phyloP scores from a whole-genome alignment of 2,797 vertebrate species.

The Spea hammondii region DNA sequence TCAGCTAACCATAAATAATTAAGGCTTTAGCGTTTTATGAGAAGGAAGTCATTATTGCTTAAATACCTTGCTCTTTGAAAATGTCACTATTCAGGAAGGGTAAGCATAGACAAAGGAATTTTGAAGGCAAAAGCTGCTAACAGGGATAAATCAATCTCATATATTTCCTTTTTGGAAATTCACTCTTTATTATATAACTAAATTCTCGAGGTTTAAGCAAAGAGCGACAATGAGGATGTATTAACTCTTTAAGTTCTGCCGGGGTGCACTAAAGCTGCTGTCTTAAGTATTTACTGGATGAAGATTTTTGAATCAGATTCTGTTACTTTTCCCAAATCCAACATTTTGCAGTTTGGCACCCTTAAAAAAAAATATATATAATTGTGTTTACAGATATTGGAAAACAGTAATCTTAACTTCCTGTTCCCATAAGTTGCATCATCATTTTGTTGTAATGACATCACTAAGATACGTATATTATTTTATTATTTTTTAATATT shows the following conservation, averaged over 20 bases:
- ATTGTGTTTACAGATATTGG: too few relatives aligned
- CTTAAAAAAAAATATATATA: too few relatives aligned
- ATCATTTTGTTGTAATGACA: too few relatives aligned
- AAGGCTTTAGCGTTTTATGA: conserved; percentile 50
- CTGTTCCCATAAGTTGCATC: too few relatives aligned
- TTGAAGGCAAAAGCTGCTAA: conserved; percentile 30
- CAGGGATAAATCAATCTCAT: conserved; percentile 42
- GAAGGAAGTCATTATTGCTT: conserved; percentile 52
- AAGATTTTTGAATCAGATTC: too few relatives aligned
- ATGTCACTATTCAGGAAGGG: conserved; percentile 51
- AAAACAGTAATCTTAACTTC: too few relatives aligned
- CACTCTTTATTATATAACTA: conserved; percentile 17
- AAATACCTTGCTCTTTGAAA: conserved; percentile 54
- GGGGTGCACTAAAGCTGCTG: not conserved
- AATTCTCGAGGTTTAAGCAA: conserved; percentile 11
- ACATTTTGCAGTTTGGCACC: too few relatives aligned
- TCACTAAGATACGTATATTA: too few relatives aligned
- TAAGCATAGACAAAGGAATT: conserved; percentile 48
- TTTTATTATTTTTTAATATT: too few relatives aligned
- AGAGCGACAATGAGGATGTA: not conserved
- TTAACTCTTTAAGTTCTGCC: not conserved
- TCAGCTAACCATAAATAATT: conserved; percentile 52
- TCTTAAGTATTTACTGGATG: too few relatives aligned
- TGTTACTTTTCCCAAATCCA: too few relatives aligned
- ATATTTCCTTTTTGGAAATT: conserved; percentile 24